These are phyloP conservation scores for Himalopsyche phryganea DNA, from an alignment of 1,140 invertebrate genomes.

Conservation along the genomic window DNA sequence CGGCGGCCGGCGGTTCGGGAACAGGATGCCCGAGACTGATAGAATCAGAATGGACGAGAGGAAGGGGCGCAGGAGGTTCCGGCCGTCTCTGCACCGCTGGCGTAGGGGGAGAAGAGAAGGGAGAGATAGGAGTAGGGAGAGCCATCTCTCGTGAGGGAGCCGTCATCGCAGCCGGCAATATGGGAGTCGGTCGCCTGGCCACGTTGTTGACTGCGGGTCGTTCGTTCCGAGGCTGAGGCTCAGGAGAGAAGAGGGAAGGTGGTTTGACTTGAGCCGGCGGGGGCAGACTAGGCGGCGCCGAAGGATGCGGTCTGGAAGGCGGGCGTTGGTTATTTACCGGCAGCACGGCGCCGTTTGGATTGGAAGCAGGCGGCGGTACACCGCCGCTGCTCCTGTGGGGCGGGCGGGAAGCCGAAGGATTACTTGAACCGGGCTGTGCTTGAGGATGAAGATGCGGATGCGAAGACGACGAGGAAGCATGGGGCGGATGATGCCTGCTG, in stretches of 20 bases:
- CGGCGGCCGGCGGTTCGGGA: constrained; percentile 11
- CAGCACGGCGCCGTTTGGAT: too few relatives aligned
- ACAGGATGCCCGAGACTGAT: neutral
- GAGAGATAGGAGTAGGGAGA: constrained; percentile 44
- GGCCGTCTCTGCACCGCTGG: too few relatives aligned
- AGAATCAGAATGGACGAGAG: constrained; percentile 35
- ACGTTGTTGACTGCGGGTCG: neutral
- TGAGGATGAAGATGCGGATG: constrained; percentile 3
- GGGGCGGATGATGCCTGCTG: constrained; percentile 38
- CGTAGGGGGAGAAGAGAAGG: constrained; percentile 35
- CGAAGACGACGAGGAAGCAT: constrained; percentile 45
- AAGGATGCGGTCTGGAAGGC: constrained; percentile 27
- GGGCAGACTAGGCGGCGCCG: constrained; percentile 18
- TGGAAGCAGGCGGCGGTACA: too few relatives aligned
- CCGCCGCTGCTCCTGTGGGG: too few relatives aligned
- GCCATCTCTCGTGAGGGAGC: constrained; percentile 27
- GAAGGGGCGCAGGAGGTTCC: constrained; percentile 26
- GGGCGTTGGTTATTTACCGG: constrained; percentile 33
- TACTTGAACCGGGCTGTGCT: constrained; percentile 1
- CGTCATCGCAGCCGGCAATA: neutral
- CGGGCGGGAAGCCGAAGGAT: too few relatives aligned
- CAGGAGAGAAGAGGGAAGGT: neutral
- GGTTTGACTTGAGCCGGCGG: too few relatives aligned
- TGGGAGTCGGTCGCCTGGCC: neutral
- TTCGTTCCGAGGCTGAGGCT: neutral